phyloP scores from a whole-genome alignment of 2,797 vertebrate species.

The Semaprochilodus insignis region DNA sequence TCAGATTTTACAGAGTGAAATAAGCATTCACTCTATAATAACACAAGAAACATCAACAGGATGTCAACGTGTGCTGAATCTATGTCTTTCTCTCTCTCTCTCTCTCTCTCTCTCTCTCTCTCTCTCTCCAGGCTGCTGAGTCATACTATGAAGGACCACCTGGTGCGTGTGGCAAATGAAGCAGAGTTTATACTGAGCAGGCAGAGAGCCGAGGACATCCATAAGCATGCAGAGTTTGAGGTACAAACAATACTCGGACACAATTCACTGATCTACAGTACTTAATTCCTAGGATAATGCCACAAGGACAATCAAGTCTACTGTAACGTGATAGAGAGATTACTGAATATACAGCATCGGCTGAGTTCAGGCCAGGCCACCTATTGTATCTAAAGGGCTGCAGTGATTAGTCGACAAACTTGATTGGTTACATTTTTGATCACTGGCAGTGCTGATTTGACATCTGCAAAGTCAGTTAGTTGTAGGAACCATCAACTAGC shows the following conservation, averaged over 20 bases:
- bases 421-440: too few relatives aligned
- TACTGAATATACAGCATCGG: too few relatives aligned
- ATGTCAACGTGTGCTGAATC: neutral
- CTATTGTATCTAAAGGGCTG: neutral
- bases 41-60: neutral
- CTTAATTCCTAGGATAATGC: too few relatives aligned
- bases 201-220: constrained; percentile 96
- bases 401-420: neutral
- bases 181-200: constrained; percentile 97
- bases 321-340: too few relatives aligned
- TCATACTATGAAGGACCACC: constrained; percentile 99
- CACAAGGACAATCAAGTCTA: too few relatives aligned
- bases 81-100: neutral
- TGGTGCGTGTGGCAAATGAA: constrained; percentile 97
- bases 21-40: neutral
- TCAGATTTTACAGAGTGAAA: constrained; percentile 38
- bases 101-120: neutral
- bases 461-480: too few relatives aligned
- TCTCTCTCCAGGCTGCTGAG: constrained; percentile 88
- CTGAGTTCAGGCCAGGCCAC: too few relatives aligned
- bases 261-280: neutral
- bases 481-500: too few relatives aligned
- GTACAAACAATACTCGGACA: constrained; percentile 66
- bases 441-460: too few relatives aligned
- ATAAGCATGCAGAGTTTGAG: constrained; percentile 98